A percentile compares a stretch with the other conserved stretches of the same genome.
Conservation (phyloP, 2,797 vertebrate genomes). For the Tragopan temminckii region DNA sequence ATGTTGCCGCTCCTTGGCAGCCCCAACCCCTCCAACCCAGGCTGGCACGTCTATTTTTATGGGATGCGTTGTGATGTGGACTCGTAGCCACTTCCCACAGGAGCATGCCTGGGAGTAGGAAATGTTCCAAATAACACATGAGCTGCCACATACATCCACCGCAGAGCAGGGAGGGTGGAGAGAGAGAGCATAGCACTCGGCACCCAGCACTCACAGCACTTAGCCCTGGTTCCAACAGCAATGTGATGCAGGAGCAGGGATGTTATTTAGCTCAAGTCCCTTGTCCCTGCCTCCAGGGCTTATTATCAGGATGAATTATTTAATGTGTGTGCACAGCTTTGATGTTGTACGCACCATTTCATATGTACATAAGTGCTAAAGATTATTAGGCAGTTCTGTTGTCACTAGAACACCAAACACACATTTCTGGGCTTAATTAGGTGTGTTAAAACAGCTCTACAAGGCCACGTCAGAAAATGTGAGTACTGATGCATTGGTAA, state of each 20-base stretch:
- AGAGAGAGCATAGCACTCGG: background rate
- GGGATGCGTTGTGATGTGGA: background rate
- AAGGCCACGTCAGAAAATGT: conserved; percentile 26
- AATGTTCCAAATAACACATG: conserved; percentile 23
- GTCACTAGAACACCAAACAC: background rate
- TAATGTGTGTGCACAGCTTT: conserved; percentile 53
- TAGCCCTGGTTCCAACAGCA: background rate
- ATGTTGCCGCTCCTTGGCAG: background rate
- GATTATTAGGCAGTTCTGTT: conserved; percentile 24
- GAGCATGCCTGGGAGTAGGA: conserved; percentile 24
- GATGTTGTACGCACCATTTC: conserved; percentile 59
- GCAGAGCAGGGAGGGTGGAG: background rate
- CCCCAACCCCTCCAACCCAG: background rate
- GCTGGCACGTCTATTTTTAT: background rate
- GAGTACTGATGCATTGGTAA: conserved; percentile 7
- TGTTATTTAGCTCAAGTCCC: background rate
- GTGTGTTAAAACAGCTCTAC: conserved; percentile 25
- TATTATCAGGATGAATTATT: conserved; percentile 51
- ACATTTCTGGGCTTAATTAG: conserved; percentile 54
- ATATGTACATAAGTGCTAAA: conserved; percentile 37
- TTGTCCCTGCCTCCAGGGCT: background rate
- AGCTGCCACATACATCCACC: background rate
- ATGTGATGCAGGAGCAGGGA: background rate
- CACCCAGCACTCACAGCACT: background rate
- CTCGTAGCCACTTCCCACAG: conserved; percentile 25